A percentile compares a stretch with the other conserved stretches of the same genome.
Conservation (phyloP, 2,113 vertebrate species). For the Bubo scandiacus region DNA sequence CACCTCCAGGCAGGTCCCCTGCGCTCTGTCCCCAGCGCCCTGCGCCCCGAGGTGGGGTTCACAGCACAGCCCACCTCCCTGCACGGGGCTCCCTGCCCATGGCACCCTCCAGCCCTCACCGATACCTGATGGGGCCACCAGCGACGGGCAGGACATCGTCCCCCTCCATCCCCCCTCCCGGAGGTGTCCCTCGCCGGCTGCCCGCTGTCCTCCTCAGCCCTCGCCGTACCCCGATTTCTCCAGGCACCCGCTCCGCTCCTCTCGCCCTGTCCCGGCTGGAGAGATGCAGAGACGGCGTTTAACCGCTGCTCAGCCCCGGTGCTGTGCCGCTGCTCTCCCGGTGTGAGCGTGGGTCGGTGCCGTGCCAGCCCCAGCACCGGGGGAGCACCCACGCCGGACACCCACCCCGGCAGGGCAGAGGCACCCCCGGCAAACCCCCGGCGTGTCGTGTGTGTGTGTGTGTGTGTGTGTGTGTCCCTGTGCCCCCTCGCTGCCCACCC, state of each 20-base stretch:
- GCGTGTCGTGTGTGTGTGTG: background rate
- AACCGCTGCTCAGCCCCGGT: background rate
- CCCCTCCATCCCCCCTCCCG: background rate
- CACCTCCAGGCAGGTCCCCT: background rate
- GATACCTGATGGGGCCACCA: background rate
- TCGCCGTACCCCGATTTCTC: background rate
- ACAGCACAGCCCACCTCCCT: background rate
- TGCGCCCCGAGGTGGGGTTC: background rate
- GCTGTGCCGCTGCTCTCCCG: background rate
- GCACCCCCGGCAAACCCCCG: background rate
- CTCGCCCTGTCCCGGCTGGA: background rate
- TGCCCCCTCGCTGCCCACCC: background rate
- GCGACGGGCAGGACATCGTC: background rate
- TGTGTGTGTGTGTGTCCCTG: too few relatives aligned
- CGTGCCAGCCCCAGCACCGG: background rate
- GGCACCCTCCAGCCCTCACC: background rate
- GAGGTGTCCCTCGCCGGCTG: background rate
- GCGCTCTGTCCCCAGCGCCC: background rate
- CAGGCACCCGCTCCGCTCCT: rapidly evolving
- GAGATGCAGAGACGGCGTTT: background rate
- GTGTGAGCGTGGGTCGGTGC: background rate
- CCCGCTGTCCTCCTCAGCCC: background rate
- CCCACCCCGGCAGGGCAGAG: background rate
- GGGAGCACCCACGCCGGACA: background rate
- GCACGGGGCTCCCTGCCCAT: rapidly evolving